Evolutionary conservation across 2,888 invertebrate genomes (phyloP).

Genomic region (Scaptomyza flava): DNA sequence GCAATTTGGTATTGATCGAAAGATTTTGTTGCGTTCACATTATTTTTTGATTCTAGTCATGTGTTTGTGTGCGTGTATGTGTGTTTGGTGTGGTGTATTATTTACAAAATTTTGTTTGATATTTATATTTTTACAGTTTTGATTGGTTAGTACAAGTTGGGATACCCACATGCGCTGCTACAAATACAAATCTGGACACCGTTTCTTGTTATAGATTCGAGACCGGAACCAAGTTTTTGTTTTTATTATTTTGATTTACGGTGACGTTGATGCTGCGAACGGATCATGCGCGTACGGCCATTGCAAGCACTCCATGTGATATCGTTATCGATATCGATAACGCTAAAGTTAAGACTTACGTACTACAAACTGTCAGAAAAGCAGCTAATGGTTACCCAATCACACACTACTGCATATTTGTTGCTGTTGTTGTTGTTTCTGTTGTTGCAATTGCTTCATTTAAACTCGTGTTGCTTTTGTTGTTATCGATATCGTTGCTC

Average conservation of each 20-base stretch:
- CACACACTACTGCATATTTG: conserved; percentile 23
- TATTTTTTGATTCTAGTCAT: conserved; percentile 18
- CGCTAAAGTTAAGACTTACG: conserved; percentile 39
- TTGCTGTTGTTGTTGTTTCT: conserved; percentile 11
- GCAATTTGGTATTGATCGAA: conserved; percentile 35
- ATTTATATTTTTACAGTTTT: conserved; percentile 7
- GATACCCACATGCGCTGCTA: conserved; percentile 43
- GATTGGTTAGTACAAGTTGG: conserved; percentile 35
- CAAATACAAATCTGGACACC: conserved; percentile 11
- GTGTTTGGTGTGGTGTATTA: conserved; percentile 34
- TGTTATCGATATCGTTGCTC: conserved; percentile 25
- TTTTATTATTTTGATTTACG: conserved; percentile 1
- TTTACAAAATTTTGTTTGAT: conserved; percentile 50
- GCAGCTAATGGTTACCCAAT: conserved; percentile 26
- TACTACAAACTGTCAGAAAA: conserved; percentile 35
- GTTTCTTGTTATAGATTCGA: conserved; percentile 8
- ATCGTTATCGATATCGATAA: conserved; percentile 36
- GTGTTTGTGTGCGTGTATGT: conserved; percentile 18
- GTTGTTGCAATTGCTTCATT: conserved; percentile 7
- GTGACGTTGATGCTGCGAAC: conserved; percentile 18
- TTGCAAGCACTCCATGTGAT: conserved; percentile 13
- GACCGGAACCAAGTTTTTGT: conserved; percentile 11
- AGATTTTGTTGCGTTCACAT: conserved; percentile 25
- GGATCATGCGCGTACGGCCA: conserved; percentile 19
- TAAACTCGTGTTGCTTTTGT: conserved; percentile 13